phyloP scores from a whole-genome alignment of 2,797 vertebrate genomes.

The Acanthiza pusilla region DNA sequence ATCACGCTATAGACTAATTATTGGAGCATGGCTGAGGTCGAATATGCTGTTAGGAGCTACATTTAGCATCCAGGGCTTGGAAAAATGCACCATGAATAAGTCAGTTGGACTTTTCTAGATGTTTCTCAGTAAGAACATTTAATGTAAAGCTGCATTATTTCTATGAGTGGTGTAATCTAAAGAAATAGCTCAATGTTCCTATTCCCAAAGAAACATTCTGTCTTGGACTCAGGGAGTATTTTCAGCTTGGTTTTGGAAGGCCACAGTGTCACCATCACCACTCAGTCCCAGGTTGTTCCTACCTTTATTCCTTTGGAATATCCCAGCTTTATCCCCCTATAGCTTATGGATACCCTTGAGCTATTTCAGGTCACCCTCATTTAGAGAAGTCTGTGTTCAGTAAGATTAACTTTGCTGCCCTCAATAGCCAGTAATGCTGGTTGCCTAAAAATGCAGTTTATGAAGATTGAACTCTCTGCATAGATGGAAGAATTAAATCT shows the following conservation, averaged over 20 bases:
- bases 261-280: background rate
- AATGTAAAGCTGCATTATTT: background rate
- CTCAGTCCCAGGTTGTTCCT: background rate
- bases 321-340: background rate
- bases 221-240: background rate
- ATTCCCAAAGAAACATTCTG: background rate
- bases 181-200: background rate
- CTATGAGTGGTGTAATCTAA: background rate
- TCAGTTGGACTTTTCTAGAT: background rate
- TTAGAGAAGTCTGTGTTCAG: background rate
- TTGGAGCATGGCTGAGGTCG: background rate
- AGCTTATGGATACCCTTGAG: background rate
- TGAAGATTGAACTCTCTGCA: constrained; percentile 19
- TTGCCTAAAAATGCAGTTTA: constrained; percentile 19
- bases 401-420: constrained; percentile 32
- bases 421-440: background rate
- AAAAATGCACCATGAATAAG: background rate
- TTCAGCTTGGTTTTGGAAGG: background rate
- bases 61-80: background rate
- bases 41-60: background rate
- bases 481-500: constrained; percentile 4
- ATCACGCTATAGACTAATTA: background rate
- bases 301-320: background rate
- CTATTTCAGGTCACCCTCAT: background rate
- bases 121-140: background rate